These are phyloP conservation scores for Eolophus roseicapilla DNA, from an alignment of 2,113 vertebrate species.

Conservation along the genomic window DNA sequence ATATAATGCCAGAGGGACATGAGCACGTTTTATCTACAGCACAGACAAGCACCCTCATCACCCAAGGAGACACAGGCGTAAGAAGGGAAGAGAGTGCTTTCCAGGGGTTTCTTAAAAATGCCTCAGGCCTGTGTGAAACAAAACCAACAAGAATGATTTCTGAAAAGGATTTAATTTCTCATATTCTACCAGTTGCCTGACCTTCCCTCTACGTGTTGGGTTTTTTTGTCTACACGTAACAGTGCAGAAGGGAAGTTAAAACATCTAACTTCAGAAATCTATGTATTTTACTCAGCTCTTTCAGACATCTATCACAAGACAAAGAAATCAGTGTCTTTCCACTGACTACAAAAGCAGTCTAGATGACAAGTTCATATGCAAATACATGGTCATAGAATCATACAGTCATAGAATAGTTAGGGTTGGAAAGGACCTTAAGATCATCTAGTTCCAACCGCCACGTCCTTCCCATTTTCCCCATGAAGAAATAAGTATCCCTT, in stretches of 20 bases:
- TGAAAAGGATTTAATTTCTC: not conserved
- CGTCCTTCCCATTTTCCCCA: not conserved
- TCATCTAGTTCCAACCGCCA: not conserved
- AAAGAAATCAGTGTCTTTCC: not conserved
- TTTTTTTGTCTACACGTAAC: not conserved
- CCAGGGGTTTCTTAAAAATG: not conserved
- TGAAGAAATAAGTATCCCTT: not conserved
- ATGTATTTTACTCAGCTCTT: not conserved
- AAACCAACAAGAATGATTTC: not conserved
- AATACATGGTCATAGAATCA: not conserved
- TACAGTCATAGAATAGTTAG: not conserved
- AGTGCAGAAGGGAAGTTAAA: not conserved
- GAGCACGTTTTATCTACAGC: not conserved
- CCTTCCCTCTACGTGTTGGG: rapidly evolving
- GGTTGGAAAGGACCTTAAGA: not conserved
- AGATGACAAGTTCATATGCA: not conserved
- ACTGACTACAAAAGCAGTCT: not conserved
- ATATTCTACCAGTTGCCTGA: not conserved
- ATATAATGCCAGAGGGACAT: not conserved
- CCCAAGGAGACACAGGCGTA: not conserved
- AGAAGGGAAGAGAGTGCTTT: not conserved
- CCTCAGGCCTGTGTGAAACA: not conserved
- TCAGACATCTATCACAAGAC: not conserved
- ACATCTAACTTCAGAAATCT: not conserved
- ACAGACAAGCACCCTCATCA: not conserved